phyloP scores from a whole-genome alignment of 2,797 vertebrate species.

The Sylvia borin region DNA sequence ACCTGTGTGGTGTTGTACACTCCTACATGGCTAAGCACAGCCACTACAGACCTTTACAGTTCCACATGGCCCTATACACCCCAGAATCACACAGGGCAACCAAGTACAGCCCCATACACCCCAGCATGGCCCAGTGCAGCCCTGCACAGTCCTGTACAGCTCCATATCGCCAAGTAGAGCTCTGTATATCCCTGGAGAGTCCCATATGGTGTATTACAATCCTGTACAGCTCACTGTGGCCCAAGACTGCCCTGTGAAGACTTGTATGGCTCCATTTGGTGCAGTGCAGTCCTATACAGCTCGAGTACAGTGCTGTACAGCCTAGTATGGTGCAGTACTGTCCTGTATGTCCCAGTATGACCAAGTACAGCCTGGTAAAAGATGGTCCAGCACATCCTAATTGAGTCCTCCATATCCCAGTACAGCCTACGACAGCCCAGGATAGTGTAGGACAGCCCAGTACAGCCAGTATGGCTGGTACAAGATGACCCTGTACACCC shows the following conservation, averaged over 20 bases:
- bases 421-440: background rate
- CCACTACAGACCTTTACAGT: background rate
- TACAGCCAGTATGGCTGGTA: too few species aligned
- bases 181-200: too few species aligned
- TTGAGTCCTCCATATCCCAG: background rate
- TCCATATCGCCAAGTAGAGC: background rate
- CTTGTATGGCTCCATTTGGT: background rate
- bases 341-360: background rate
- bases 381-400: background rate
- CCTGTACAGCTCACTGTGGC: background rate
- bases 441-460: background rate
- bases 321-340: background rate
- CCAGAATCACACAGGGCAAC: background rate
- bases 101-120: background rate
- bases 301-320: background rate
- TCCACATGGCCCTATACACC: background rate
- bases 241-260: background rate
- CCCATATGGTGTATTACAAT: fast-evolving
- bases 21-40: too few species aligned
- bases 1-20: too few species aligned
- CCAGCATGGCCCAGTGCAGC: fast-evolving
- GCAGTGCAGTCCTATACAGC: background rate
- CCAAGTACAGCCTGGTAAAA: too few species aligned
- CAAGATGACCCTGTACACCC: background rate
- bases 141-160: background rate